phyloP scores from a whole-genome alignment of 2,888 invertebrate genomes.

The Agonopterix heracliana region DNA sequence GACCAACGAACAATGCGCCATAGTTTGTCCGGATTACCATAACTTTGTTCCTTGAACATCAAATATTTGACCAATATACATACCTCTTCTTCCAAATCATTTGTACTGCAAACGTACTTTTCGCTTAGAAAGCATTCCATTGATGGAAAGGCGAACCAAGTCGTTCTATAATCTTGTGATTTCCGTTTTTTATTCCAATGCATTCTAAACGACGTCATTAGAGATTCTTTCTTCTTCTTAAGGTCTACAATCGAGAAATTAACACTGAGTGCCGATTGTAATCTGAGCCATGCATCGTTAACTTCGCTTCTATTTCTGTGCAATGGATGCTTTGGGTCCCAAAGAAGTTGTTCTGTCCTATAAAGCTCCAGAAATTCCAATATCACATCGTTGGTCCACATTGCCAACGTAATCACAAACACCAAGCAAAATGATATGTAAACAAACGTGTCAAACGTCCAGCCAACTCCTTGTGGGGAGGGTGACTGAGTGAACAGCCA shows the following conservation, averaged over 20 bases:
- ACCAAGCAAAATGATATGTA: not conserved
- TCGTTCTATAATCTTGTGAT: slow-evolving; percentile 37
- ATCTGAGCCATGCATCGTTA: slow-evolving; percentile 56
- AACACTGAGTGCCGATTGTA: slow-evolving; percentile 44
- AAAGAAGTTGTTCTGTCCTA: slow-evolving; percentile 49
- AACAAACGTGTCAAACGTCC: slow-evolving; percentile 16
- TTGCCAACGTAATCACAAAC: not conserved
- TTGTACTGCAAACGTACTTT: slow-evolving; percentile 53
- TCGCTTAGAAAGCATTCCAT: slow-evolving; percentile 64
- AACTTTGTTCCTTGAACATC: too few species aligned
- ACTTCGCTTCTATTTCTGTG: slow-evolving; percentile 55
- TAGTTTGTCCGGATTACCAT: too few species aligned
- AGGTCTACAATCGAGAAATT: slow-evolving; percentile 45
- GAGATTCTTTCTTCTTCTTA: slow-evolving; percentile 65
- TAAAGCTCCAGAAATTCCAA: slow-evolving; percentile 61
- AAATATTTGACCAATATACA: too few species aligned
- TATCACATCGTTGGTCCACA: slow-evolving; percentile 44
- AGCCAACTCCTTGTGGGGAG: slow-evolving; percentile 19
- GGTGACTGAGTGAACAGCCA: slow-evolving; percentile 32
- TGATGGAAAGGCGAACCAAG: slow-evolving; percentile 61
- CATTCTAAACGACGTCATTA: slow-evolving; percentile 63
- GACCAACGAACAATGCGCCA: too few species aligned
- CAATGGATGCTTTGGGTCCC: slow-evolving; percentile 57
- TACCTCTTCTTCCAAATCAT: slow-evolving; percentile 51
- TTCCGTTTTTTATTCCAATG: slow-evolving; percentile 48